Conservation (phyloP, 1,140 invertebrate genomes). For the Orius laevigatus region DNA sequence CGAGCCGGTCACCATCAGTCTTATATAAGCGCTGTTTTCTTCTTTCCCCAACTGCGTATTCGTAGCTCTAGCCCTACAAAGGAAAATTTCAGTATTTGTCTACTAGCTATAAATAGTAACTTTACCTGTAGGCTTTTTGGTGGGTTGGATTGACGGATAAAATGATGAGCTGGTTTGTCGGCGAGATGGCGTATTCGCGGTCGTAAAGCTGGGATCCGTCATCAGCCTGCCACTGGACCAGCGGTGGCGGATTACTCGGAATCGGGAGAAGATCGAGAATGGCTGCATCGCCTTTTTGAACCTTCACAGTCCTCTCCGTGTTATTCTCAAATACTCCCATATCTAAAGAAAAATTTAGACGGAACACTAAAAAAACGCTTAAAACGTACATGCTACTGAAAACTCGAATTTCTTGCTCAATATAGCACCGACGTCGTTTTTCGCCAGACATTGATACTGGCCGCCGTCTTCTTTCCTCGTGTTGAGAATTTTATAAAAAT, state of each 20-base stretch:
- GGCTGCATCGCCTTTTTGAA: slow-evolving; percentile 61
- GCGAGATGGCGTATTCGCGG: slow-evolving; percentile 60
- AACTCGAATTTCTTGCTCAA: slow-evolving; percentile 75
- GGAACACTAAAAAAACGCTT: neutral
- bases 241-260: slow-evolving; percentile 63
- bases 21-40: slow-evolving; percentile 67
- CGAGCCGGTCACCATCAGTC: slow-evolving; percentile 46
- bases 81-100: neutral
- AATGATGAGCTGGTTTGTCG: slow-evolving; percentile 62
- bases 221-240: slow-evolving; percentile 68
- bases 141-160: slow-evolving; percentile 53
- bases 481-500: slow-evolving; percentile 65
- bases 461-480: slow-evolving; percentile 64
- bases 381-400: slow-evolving; percentile 72
- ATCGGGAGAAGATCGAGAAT: slow-evolving; percentile 65
- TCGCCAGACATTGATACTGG: slow-evolving; percentile 77
- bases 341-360: slow-evolving; percentile 35
- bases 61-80: slow-evolving; percentile 53
- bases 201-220: slow-evolving; percentile 51
- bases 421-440: slow-evolving; percentile 76
- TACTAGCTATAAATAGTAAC: neutral
- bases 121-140: slow-evolving; percentile 55
- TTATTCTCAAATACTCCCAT: slow-evolving; percentile 65
- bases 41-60: slow-evolving; percentile 77
- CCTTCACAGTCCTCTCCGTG: slow-evolving; percentile 44